These are phyloP conservation scores for Zonitis immaculata DNA, from an alignment of 2,888 invertebrate genomes.

Conservation along the genomic window DNA sequence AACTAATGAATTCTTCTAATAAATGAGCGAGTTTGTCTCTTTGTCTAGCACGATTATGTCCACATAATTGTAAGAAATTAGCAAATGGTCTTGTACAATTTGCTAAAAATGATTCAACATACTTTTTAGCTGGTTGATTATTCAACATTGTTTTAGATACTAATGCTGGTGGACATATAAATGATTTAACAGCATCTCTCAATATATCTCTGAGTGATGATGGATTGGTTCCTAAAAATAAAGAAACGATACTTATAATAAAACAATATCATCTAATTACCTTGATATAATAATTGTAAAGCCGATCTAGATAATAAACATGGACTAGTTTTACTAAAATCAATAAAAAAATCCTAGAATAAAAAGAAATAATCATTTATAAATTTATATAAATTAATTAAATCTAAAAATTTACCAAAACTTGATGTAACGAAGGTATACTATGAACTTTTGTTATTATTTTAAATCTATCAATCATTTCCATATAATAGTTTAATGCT, in stretches of 20 bases:
- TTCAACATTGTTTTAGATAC: constrained; percentile 66
- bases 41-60: constrained; percentile 93
- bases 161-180: constrained; percentile 87
- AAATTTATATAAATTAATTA: not conserved
- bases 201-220: constrained; percentile 69
- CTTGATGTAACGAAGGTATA: constrained; percentile 73
- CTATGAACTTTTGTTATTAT: constrained; percentile 77
- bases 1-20: constrained; percentile 81
- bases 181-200: constrained; percentile 77
- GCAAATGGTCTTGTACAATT: constrained; percentile 85
- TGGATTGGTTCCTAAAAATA: constrained; percentile 50
- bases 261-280: constrained; percentile 25
- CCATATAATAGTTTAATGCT: constrained; percentile 76
- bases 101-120: constrained; percentile 81
- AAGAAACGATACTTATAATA: not conserved
- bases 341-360: constrained; percentile 83
- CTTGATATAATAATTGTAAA: constrained; percentile 75
- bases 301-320: constrained; percentile 91
- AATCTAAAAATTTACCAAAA: constrained; percentile 61
- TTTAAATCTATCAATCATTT: constrained; percentile 74
- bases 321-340: constrained; percentile 81
- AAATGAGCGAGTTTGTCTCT: constrained; percentile 87
- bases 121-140: constrained; percentile 73
- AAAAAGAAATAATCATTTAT: constrained; percentile 14
- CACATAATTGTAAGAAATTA: constrained; percentile 80